A percentile compares a stretch with the other conserved stretches of the same genome.
These are phyloP conservation scores for Laspeyria flexula DNA, from an alignment of 2,888 invertebrate species.

Conservation along the genomic window DNA sequence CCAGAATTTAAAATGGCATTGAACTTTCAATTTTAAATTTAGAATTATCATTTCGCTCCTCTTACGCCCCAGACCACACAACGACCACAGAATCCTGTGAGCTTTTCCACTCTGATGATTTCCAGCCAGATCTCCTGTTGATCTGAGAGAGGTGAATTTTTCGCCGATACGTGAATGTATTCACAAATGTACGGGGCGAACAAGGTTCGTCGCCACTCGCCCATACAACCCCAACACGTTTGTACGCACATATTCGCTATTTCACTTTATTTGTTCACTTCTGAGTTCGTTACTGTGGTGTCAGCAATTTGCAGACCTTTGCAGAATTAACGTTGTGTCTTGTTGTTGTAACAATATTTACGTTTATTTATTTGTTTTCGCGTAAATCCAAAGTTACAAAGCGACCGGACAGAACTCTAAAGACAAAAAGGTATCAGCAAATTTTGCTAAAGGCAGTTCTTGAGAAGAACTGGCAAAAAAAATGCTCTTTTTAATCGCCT, in stretches of 20 bases:
- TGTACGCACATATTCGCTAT: conserved; percentile 47
- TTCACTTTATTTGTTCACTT: conserved; percentile 51
- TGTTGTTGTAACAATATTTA: background rate
- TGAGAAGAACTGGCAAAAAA: too few relatives aligned
- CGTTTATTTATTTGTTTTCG: background rate
- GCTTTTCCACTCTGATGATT: conserved; percentile 81
- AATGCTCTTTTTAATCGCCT: too few relatives aligned
- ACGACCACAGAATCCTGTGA: conserved; percentile 60
- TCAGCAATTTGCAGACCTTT: conserved; percentile 22
- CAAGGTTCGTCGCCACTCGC: conserved; percentile 24
- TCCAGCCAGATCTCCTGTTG: conserved; percentile 79
- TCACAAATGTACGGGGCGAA: conserved; percentile 65
- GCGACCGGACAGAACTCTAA: too few relatives aligned
- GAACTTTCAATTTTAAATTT: too few relatives aligned
- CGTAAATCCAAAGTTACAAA: too few relatives aligned
- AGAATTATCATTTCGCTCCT: background rate
- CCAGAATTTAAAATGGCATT: too few relatives aligned
- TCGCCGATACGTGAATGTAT: conserved; percentile 72
- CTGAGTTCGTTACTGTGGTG: conserved; percentile 46
- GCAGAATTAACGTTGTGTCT: conserved; percentile 1
- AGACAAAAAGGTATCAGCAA: too few relatives aligned
- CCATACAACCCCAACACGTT: conserved; percentile 43
- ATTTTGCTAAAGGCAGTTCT: too few relatives aligned
- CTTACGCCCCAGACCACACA: conserved; percentile 29
- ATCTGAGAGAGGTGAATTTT: conserved; percentile 80